These are phyloP conservation scores for Hirtodrosophila alboralis DNA, from an alignment of 2,888 invertebrate species.

Conservation along the genomic window DNA sequence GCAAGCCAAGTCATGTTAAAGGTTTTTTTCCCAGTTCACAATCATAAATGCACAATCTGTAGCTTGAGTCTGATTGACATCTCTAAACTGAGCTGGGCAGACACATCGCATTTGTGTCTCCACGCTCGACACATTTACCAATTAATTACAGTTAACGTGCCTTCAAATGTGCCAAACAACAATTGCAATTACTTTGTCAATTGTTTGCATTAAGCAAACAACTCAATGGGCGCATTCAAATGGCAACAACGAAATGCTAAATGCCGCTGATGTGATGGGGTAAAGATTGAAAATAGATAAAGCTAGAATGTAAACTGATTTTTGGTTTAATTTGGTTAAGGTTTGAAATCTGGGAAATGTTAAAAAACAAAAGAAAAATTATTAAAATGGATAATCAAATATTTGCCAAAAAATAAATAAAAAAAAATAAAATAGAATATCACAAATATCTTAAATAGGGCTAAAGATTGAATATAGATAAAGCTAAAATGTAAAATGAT, in stretches of 20 bases:
- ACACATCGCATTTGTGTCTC: conserved; percentile 9
- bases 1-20: too few relatives aligned
- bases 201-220: conserved; percentile 47
- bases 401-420: too few relatives aligned
- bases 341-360: too few relatives aligned
- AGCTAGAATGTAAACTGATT: too few relatives aligned
- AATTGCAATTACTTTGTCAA: conserved; percentile 30
- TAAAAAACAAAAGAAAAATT: too few relatives aligned
- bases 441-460: too few relatives aligned
- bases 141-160: conserved; percentile 42
- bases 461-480: too few relatives aligned
- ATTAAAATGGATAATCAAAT: too few relatives aligned
- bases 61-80: conserved; percentile 59
- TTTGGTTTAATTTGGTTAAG: too few relatives aligned
- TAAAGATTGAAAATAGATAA: too few relatives aligned
- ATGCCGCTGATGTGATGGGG: background rate
- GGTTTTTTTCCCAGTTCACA: conserved; percentile 1
- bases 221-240: conserved; percentile 18
- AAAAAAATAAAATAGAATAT: too few relatives aligned
- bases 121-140: conserved; percentile 23
- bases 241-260: conserved; percentile 5
- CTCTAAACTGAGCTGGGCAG: conserved; percentile 21
- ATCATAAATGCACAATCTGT: conserved; percentile 49
- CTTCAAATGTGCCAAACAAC: conserved; percentile 16
- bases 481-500: too few relatives aligned